These are phyloP conservation scores for Eustalomyia histrio DNA, from an alignment of 2,888 invertebrate genomes.

Conservation along the genomic window DNA sequence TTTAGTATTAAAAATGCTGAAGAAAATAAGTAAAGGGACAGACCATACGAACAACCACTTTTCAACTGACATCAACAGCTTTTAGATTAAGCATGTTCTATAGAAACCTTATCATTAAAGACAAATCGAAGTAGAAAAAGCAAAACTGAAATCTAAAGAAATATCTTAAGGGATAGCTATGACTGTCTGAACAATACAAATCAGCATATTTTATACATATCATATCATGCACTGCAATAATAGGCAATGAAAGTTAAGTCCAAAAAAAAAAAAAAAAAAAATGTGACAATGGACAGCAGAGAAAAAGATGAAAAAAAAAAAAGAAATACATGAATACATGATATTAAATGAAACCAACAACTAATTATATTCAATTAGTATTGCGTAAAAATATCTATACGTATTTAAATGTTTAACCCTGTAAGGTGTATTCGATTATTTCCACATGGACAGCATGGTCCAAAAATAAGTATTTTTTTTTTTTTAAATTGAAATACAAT, in stretches of 20 bases:
- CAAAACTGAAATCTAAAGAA: not conserved
- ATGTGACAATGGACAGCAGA: too few relatives aligned
- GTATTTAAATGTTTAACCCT: not conserved
- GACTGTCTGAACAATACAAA: constrained; percentile 12
- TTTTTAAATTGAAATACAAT: too few relatives aligned
- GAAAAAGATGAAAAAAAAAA: not conserved
- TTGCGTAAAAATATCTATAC: not conserved
- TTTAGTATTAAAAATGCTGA: constrained; percentile 13
- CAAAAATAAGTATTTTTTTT: too few relatives aligned
- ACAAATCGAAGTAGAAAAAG: constrained; percentile 15
- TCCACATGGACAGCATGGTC: too few relatives aligned
- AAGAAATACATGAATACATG: not conserved
- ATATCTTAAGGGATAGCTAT: constrained; percentile 19
- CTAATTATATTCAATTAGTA: constrained; percentile 20
- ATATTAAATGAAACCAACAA: constrained; percentile 13
- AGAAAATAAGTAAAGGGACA: constrained; percentile 11
- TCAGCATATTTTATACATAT: constrained; percentile 12
- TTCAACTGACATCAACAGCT: constrained; percentile 51
- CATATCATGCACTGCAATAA: not conserved
- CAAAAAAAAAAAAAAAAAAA: constrained; percentile 4
- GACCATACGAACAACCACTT: constrained; percentile 17
- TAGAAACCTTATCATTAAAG: constrained; percentile 32
- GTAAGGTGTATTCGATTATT: not conserved
- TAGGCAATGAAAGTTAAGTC: not conserved
- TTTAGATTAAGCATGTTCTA: constrained; percentile 31